Evolutionary conservation across 2,888 invertebrate species (phyloP).

Genomic region (Drosophila neoperkinsi): DNA sequence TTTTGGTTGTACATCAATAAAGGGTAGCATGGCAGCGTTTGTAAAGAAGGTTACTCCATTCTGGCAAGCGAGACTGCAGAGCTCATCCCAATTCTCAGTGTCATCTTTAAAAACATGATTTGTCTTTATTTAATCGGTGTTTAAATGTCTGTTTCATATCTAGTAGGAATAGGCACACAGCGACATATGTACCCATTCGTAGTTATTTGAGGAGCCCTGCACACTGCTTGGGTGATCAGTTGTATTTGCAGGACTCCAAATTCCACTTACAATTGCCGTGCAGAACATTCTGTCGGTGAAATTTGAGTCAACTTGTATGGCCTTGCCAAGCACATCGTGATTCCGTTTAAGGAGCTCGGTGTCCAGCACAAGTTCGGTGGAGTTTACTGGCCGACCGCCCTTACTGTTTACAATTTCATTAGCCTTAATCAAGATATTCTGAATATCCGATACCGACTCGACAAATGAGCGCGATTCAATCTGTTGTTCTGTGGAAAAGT

Average conservation of each 20-base stretch:
- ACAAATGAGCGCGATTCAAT: conserved; percentile 47
- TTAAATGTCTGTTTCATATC: not conserved
- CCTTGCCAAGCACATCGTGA: conserved; percentile 81
- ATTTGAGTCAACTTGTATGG: conserved; percentile 76
- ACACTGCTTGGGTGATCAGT: not conserved
- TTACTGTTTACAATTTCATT: conserved; percentile 72
- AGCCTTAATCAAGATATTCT: conserved; percentile 71
- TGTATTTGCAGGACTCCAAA: conserved; percentile 7
- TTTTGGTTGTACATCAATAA: conserved; percentile 81
- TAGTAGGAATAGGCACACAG: not conserved
- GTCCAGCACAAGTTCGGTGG: conserved; percentile 83
- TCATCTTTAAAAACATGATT: conserved; percentile 44
- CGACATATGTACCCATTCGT: not conserved
- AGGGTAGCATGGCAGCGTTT: conserved; percentile 79
- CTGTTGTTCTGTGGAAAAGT: conserved; percentile 46
- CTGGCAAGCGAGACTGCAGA: conserved; percentile 59
- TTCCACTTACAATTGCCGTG: conserved; percentile 76
- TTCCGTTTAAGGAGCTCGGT: conserved; percentile 83
- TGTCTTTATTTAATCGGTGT: no score
- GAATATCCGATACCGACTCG: conserved; percentile 65
- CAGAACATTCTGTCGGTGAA: conserved; percentile 81
- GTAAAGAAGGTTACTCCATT: conserved; percentile 61
- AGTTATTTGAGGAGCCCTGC: conserved; percentile 9
- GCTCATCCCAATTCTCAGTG: conserved; percentile 74
- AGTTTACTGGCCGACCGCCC: conserved; percentile 80